Percentiles rank a stretch among this genome's conserved stretches.
phyloP scores from a whole-genome alignment of 2,888 invertebrate genomes.

The Octodonta nipae region DNA sequence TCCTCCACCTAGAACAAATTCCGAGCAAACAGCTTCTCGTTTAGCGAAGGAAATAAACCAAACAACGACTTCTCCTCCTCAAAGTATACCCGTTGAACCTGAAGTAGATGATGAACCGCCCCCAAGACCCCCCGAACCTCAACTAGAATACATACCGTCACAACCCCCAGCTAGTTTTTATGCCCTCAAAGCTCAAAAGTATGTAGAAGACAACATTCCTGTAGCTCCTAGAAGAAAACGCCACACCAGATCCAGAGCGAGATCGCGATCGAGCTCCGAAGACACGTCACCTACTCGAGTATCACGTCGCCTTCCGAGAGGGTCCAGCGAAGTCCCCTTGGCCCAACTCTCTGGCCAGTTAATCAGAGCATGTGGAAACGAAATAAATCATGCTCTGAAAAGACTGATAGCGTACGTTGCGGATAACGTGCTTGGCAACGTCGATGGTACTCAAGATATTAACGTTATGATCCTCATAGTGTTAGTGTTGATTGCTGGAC shows the following conservation, averaged over 20 bases:
- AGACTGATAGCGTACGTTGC: slow-evolving; percentile 54
- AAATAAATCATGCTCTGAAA: slow-evolving; percentile 50
- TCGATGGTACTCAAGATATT: slow-evolving; percentile 55
- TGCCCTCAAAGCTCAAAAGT: slow-evolving; percentile 28
- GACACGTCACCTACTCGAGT: slow-evolving; percentile 22
- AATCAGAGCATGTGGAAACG: slow-evolving; percentile 52
- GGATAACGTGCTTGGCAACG: slow-evolving; percentile 44
- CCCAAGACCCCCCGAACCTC: slow-evolving; percentile 34
- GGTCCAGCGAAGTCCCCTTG: slow-evolving; percentile 49
- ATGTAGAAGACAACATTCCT: slow-evolving; percentile 32
- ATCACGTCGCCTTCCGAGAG: slow-evolving; percentile 20
- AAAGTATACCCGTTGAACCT: too few species aligned
- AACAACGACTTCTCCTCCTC: too few species aligned
- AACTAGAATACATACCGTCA: slow-evolving; percentile 28
- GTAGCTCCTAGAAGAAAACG: slow-evolving; percentile 38
- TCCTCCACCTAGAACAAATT: slow-evolving; percentile 2
- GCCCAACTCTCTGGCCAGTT: slow-evolving; percentile 58
- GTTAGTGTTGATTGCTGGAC: slow-evolving; percentile 61
- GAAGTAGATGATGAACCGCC: slow-evolving; percentile 29
- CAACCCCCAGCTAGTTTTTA: slow-evolving; percentile 35
- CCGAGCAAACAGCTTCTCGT: too few species aligned
- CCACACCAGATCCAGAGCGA: slow-evolving; percentile 27
- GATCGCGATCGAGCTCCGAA: slow-evolving; percentile 20
- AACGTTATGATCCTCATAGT: slow-evolving; percentile 68
- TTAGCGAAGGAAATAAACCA: too few species aligned